Conservation (phyloP, 2,888 invertebrate species). For the Escarpia spicata region DNA sequence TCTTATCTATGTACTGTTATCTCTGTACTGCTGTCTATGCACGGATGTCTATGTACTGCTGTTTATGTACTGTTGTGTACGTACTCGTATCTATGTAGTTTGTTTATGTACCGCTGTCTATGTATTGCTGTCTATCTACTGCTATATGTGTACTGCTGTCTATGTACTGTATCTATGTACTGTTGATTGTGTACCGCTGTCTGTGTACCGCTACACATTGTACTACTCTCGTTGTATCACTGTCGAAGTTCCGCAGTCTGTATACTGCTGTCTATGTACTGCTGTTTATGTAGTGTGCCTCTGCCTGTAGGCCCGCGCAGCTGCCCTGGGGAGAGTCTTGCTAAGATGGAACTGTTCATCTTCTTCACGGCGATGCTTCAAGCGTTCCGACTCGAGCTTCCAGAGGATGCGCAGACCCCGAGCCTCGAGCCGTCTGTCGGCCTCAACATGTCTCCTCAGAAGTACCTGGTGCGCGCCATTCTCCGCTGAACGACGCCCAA, state of each 20-base stretch:
- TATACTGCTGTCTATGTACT: background rate
- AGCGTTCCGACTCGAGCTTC: slow-evolving; percentile 33
- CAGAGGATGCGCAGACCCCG: slow-evolving; percentile 30
- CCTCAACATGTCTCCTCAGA: slow-evolving; percentile 40
- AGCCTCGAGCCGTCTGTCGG: slow-evolving; percentile 39
- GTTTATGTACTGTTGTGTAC: no score
- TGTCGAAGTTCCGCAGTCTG: background rate
- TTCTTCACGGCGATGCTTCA: slow-evolving; percentile 44
- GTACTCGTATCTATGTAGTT: no score
- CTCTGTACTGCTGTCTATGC: no score
- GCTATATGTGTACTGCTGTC: no score
- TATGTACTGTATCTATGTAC: no score
- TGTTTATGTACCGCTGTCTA: no score
- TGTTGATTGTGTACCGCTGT: no score
- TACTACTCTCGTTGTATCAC: no score
- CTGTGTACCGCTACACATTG: no score
- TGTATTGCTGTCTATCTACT: no score
- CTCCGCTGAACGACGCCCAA: background rate
- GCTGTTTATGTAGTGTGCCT: background rate
- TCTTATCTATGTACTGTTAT: no score
- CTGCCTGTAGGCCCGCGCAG: slow-evolving; percentile 38
- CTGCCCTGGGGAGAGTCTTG: slow-evolving; percentile 42
- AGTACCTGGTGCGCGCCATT: slow-evolving; percentile 30
- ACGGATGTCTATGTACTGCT: no score
- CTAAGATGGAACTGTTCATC: slow-evolving; percentile 44